phyloP scores from a whole-genome alignment of 1,140 invertebrate species.

The Cydia splendana region DNA sequence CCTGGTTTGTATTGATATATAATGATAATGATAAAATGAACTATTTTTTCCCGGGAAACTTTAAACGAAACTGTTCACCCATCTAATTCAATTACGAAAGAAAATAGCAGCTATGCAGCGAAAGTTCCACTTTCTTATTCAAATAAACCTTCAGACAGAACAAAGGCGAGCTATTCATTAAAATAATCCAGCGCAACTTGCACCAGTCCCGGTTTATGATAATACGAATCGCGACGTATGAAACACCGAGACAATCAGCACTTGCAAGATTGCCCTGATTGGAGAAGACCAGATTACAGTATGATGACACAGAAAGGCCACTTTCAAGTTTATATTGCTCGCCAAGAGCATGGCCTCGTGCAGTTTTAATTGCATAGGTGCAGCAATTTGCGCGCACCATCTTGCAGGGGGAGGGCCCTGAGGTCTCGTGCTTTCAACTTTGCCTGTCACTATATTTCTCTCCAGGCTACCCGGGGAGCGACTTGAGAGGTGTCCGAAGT shows the following conservation, averaged over 20 bases:
- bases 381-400: too few species aligned
- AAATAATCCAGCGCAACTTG: slow-evolving; percentile 59
- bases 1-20: too few species aligned
- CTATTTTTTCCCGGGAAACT: background rate
- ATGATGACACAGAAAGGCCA: too few species aligned
- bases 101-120: slow-evolving; percentile 57
- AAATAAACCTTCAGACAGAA: slow-evolving; percentile 61
- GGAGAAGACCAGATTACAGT: background rate
- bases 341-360: too few species aligned
- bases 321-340: too few species aligned
- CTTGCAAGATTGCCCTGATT: background rate
- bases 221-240: slow-evolving; percentile 1
- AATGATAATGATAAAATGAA: background rate
- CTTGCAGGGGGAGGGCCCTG: too few species aligned
- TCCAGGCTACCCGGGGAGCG: too few species aligned
- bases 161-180: slow-evolving; percentile 65
- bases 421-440: too few species aligned
- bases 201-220: slow-evolving; percentile 17
- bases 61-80: slow-evolving; percentile 46
- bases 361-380: too few species aligned
- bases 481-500: too few species aligned
- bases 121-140: slow-evolving; percentile 71
- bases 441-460: too few species aligned
- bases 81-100: slow-evolving; percentile 70
- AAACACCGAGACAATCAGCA: slow-evolving; percentile 7